phyloP scores from a whole-genome alignment of 2,113 vertebrate species.

The Pavo muticus region DNA sequence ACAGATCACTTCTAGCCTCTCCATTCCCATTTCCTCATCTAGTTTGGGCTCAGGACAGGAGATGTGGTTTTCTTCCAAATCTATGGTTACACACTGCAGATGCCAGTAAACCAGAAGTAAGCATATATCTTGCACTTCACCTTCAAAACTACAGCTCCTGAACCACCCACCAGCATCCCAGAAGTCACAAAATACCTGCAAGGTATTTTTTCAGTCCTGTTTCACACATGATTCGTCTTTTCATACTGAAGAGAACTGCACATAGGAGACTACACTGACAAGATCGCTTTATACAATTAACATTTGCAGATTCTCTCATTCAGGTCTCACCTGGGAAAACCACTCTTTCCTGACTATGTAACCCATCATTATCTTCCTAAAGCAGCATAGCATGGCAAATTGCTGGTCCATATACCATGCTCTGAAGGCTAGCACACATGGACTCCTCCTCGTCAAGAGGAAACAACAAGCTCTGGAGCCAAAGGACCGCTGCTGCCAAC shows the following conservation, averaged over 20 bases:
- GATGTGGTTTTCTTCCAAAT: background rate
- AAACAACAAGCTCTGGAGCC: background rate
- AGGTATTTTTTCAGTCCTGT: background rate
- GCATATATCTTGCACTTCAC: background rate
- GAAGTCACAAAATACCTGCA: background rate
- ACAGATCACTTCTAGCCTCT: background rate
- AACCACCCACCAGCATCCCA: background rate
- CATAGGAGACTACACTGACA: accelerated
- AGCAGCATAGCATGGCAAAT: background rate
- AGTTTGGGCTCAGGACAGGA: background rate
- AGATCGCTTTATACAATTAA: background rate
- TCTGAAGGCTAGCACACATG: background rate
- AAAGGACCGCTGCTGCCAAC: background rate
- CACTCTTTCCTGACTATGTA: background rate
- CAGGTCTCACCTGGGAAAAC: background rate
- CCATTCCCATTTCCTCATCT: background rate
- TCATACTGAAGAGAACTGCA: background rate
- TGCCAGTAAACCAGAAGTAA: background rate
- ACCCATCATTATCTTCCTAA: background rate
- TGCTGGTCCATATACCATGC: background rate
- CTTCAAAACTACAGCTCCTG: background rate
- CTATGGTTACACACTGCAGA: background rate
- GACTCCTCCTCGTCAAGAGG: background rate
- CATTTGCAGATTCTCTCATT: background rate
- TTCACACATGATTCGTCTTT: background rate